A percentile compares a stretch with the other conserved stretches of the same genome.
Conservation (phyloP, 2,797 vertebrate species). For the Sebastes oblongus region DNA sequence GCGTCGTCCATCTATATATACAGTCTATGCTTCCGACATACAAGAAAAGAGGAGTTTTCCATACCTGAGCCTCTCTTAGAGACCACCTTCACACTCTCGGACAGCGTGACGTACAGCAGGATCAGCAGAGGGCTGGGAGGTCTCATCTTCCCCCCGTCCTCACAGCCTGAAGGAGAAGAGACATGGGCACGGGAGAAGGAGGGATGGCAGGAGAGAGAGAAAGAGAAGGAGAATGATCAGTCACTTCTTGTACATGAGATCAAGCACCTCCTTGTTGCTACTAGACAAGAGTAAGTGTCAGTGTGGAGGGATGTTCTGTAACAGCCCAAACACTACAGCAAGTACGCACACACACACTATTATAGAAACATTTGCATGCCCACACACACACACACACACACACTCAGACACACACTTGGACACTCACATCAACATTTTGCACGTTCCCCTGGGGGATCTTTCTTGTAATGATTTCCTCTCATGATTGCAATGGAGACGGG, state of each 20-base stretch:
- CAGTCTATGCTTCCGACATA: not conserved
- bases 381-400: not conserved
- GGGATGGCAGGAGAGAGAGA: not conserved
- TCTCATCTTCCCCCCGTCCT: constrained; percentile 92
- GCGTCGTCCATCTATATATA: too few relatives aligned
- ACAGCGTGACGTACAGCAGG: constrained; percentile 91
- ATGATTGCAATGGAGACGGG: constrained; percentile 62
- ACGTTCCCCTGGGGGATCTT: constrained; percentile 40
- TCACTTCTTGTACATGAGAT: constrained; percentile 48
- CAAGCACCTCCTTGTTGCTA: constrained; percentile 47
- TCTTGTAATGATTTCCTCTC: constrained; percentile 68
- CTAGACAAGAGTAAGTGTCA: constrained; percentile 46
- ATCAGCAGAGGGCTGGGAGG: constrained; percentile 93
- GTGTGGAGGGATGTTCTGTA: constrained; percentile 21
- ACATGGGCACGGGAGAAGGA: not conserved
- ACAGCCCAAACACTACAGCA: not conserved
- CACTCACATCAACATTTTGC: constrained; percentile 39
- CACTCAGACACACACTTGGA: constrained; percentile 14
- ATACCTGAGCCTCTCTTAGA: constrained; percentile 98
- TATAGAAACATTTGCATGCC: not conserved
- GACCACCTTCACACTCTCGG: constrained; percentile 93
- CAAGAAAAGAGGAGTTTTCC: not conserved
- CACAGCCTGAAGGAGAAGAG: constrained; percentile 62
- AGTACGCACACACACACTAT: not conserved
- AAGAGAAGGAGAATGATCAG: constrained; percentile 45